Percentiles rank a stretch among this genome's conserved stretches.
Conservation (phyloP, 2,888 invertebrate species). For the Tillus elongatus region DNA sequence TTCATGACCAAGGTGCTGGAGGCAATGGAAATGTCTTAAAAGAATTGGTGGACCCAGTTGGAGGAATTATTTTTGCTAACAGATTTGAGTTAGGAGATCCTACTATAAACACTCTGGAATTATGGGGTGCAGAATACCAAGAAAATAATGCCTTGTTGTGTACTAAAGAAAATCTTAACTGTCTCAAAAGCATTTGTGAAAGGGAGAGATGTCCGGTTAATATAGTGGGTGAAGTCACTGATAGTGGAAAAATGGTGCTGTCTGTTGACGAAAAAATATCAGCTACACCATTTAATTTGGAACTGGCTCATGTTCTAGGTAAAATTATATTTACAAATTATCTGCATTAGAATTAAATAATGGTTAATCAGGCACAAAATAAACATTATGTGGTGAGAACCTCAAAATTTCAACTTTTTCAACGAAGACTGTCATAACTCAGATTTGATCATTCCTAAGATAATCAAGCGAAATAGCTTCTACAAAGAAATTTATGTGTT, state of each 20-base stretch:
- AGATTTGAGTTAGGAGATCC: conserved; percentile 89
- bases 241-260: conserved; percentile 61
- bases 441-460: no score
- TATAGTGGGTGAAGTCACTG: conserved; percentile 87
- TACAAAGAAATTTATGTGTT: no score
- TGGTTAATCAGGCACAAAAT: no score
- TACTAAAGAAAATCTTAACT: conserved; percentile 50
- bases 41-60: conserved; percentile 90
- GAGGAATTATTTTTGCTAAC: conserved; percentile 81
- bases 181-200: conserved; percentile 62
- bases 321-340: no score
- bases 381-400: no score
- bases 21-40: conserved; percentile 96
- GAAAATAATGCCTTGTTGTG: conserved; percentile 90
- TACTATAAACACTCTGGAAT: conserved; percentile 82
- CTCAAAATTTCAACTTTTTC: no score
- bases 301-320: conserved; percentile 81
- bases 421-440: no score
- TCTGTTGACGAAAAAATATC: conserved; percentile 56
- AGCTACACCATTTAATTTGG: conserved; percentile 73
- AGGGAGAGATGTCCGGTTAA: conserved; percentile 89
- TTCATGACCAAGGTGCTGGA: conserved; percentile 99
- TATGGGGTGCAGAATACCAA: conserved; percentile 99
- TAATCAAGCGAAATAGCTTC: no score
- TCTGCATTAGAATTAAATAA: no score